phyloP scores from a whole-genome alignment of 2,113 vertebrate genomes.

The Erythrocercus mccallii region DNA sequence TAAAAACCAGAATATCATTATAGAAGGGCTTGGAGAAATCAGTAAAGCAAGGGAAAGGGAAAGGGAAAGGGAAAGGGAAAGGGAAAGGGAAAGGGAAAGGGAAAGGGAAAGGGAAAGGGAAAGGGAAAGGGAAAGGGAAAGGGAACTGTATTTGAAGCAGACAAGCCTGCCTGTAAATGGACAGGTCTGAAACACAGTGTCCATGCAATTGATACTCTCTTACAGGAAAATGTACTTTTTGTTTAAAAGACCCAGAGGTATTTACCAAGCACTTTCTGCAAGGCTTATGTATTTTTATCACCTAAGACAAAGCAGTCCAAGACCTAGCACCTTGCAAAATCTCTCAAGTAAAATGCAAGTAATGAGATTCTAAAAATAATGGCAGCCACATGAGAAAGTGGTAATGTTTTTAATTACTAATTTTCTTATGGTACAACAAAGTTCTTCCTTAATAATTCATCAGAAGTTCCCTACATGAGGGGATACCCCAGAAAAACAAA shows the following conservation, averaged over 20 bases:
- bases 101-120: no score
- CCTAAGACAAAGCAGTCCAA: not conserved
- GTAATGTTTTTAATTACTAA: not conserved
- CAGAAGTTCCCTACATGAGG: not conserved
- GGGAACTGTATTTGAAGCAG: not conserved
- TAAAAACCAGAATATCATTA: not conserved
- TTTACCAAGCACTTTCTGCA: not conserved
- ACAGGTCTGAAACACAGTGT: not conserved
- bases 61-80: not conserved
- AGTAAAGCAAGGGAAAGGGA: not conserved
- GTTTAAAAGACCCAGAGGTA: not conserved
- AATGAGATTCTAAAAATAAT: slow-evolving; percentile 39
- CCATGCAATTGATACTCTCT: not conserved
- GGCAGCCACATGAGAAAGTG: not conserved
- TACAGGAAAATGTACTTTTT: not conserved
- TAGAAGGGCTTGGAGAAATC: not conserved
- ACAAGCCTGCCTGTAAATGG: not conserved
- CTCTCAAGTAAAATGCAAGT: slow-evolving; percentile 4
- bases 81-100: no score
- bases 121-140: not conserved
- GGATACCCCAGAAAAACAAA: not conserved
- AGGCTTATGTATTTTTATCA: not conserved
- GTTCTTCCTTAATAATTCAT: not conserved
- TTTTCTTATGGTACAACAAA: not conserved
- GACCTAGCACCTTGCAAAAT: not conserved